phyloP scores from a whole-genome alignment of 30 jellyfish, hydroid and myxozoan genomes.

The Aurelia coerulea region DNA sequence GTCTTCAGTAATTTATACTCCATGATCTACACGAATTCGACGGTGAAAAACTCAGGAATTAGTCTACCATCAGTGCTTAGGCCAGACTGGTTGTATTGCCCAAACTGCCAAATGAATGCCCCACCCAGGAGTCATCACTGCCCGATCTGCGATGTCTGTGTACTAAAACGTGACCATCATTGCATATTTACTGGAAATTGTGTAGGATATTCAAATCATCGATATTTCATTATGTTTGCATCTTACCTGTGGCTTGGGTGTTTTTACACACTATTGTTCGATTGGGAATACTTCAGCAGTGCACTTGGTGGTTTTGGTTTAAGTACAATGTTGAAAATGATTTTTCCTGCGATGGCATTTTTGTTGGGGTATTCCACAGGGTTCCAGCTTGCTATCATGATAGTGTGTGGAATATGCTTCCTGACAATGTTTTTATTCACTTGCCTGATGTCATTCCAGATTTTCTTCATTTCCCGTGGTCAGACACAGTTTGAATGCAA shows the following conservation, averaged over 20 bases:
- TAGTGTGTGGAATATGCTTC: slow-evolving; percentile 79
- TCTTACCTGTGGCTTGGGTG: slow-evolving; percentile 87
- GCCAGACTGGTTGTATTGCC: slow-evolving; percentile 91
- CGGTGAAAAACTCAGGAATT: slow-evolving; percentile 48
- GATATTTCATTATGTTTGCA: slow-evolving; percentile 81
- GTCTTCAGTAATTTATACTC: slow-evolving; percentile 79
- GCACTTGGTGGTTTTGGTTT: slow-evolving; percentile 73
- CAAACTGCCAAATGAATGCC: slow-evolving; percentile 86
- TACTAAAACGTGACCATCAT: slow-evolving; percentile 92
- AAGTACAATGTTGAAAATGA: slow-evolving; percentile 48
- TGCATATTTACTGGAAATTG: slow-evolving; percentile 94
- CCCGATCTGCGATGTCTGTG: slow-evolving; percentile 88
- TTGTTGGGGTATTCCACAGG: slow-evolving; percentile 64
- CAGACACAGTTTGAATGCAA: slow-evolving; percentile 97
- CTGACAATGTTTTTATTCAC: slow-evolving; percentile 87
- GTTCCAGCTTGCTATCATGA: slow-evolving; percentile 60
- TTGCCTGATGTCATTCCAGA: slow-evolving; percentile 82
- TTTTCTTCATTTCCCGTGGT: slow-evolving; percentile 90
- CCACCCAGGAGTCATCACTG: slow-evolving; percentile 98
- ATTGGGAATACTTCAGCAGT: slow-evolving; percentile 69
- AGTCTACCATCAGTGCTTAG: slow-evolving; percentile 89
- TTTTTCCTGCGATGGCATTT: slow-evolving; percentile 84
- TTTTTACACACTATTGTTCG: slow-evolving; percentile 64
- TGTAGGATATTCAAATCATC: slow-evolving; percentile 89
- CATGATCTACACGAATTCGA: slow-evolving; percentile 72